A percentile compares a stretch with the other conserved stretches of the same genome.
Evolutionary conservation across 2,888 invertebrate genomes (phyloP).

Genomic region (Caenorhabditis becei): DNA sequence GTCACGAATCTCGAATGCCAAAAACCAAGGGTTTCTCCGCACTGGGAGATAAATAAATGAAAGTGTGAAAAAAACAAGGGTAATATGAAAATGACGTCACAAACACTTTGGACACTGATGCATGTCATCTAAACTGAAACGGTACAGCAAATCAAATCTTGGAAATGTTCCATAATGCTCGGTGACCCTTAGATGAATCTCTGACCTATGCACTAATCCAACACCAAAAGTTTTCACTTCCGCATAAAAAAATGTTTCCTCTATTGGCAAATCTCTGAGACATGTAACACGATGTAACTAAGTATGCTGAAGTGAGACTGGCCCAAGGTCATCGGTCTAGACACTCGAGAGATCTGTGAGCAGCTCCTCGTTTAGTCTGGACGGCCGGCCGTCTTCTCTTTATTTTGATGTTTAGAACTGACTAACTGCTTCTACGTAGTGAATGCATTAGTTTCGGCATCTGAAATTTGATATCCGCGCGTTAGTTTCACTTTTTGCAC

Average conservation of each 20-base stretch:
- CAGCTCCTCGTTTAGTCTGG: neutral
- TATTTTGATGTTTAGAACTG: neutral
- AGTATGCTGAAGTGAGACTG: slow-evolving; percentile 2
- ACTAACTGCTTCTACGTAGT: neutral
- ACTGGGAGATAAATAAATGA: neutral
- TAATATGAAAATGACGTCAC: too few relatives aligned
- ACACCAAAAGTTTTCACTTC: too few relatives aligned
- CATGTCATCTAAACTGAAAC: too few relatives aligned
- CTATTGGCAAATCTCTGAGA: neutral
- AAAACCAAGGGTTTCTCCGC: neutral
- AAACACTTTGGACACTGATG: too few relatives aligned
- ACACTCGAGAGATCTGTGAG: slow-evolving; percentile 12
- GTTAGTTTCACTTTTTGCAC: neutral
- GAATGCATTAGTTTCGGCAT: neutral
- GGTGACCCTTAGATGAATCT: too few relatives aligned
- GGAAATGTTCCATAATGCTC: too few relatives aligned
- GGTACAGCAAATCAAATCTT: too few relatives aligned
- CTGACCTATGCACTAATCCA: too few relatives aligned
- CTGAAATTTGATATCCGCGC: slow-evolving; percentile 11
- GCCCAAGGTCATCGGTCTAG: slow-evolving; percentile 17
- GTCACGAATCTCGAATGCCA: neutral
- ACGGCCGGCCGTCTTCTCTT: neutral
- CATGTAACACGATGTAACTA: slow-evolving; percentile 1
- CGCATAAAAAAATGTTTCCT: too few relatives aligned
- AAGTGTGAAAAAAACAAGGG: too few relatives aligned